phyloP scores from a whole-genome alignment of 1,140 invertebrate species.

The Microplitis mediator region DNA sequence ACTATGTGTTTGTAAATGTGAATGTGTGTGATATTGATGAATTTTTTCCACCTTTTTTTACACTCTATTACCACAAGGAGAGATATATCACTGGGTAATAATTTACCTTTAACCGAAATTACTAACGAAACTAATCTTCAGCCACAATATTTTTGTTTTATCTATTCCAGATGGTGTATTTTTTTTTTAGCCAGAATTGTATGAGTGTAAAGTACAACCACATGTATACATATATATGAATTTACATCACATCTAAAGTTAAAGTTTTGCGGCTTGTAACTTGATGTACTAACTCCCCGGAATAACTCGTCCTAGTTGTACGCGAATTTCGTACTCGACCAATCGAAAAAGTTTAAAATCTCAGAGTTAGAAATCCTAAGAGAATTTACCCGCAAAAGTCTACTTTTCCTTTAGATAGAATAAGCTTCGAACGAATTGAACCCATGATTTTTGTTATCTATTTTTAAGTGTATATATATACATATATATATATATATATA shows the following conservation, averaged over 20 bases:
- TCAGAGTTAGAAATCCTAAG: conserved; percentile 1
- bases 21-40: no score
- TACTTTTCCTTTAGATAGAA: background rate
- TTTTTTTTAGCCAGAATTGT: no score
- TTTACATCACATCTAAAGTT: conserved; percentile 28
- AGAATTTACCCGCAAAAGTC: conserved; percentile 3
- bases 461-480: background rate
- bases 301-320: conserved; percentile 23
- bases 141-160: no score
- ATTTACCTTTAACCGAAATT: no score
- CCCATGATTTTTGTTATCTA: conserved; percentile 10
- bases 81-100: no score
- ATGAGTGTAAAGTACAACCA: background rate
- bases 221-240: conserved; percentile 12
- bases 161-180: no score
- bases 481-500: no score
- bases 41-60: no score
- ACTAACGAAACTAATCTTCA: no score
- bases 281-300: conserved; percentile 16
- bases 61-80: no score
- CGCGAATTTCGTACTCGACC: background rate
- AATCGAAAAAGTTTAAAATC: conserved; percentile 27
- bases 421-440: background rate
- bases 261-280: conserved; percentile 31
- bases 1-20: no score